These are phyloP conservation scores for Neodiprion lecontei DNA, from an alignment of 1,140 invertebrate species.

Conservation along the genomic window DNA sequence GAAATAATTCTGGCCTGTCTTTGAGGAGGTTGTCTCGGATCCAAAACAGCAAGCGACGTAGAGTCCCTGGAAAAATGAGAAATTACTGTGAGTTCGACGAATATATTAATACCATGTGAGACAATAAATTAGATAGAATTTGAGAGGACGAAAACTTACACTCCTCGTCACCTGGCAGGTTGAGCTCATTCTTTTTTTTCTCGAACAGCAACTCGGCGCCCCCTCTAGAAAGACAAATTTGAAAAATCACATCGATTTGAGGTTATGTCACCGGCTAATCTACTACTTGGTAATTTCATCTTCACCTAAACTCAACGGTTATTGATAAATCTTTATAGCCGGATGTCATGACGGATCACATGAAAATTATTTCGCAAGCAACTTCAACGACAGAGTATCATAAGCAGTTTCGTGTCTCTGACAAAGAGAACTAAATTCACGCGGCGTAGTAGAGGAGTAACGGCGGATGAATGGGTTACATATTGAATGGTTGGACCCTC, in stretches of 20 bases:
- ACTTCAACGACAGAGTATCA: too few species aligned
- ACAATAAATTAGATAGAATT: conserved; percentile 15
- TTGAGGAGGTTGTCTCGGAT: conserved; percentile 84
- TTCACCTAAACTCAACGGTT: conserved; percentile 51
- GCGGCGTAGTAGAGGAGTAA: too few species aligned
- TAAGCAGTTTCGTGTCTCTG: too few species aligned
- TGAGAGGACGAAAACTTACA: conserved; percentile 53
- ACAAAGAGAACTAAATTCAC: too few species aligned
- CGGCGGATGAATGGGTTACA: too few species aligned
- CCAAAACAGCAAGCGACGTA: conserved; percentile 79
- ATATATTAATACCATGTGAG: conserved; percentile 14
- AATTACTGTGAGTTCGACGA: conserved; percentile 19
- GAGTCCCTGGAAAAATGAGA: conserved; percentile 69
- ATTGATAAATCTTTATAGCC: conserved; percentile 27
- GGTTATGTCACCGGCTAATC: conserved; percentile 6
- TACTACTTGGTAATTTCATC: neutral
- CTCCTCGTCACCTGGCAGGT: conserved; percentile 64
- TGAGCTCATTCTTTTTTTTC: conserved; percentile 77
- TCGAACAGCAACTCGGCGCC: conserved; percentile 88
- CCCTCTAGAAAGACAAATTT: conserved; percentile 69
- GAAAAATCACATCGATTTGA: conserved; percentile 10
- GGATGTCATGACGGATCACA: conserved; percentile 23
- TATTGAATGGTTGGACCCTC: too few species aligned
- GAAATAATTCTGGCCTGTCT: conserved; percentile 88
- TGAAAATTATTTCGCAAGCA: neutral